Percentiles rank a stretch among this genome's conserved stretches.
Conservation (phyloP, 2,113 vertebrate genomes). For the Rhabdomys dilectus region DNA sequence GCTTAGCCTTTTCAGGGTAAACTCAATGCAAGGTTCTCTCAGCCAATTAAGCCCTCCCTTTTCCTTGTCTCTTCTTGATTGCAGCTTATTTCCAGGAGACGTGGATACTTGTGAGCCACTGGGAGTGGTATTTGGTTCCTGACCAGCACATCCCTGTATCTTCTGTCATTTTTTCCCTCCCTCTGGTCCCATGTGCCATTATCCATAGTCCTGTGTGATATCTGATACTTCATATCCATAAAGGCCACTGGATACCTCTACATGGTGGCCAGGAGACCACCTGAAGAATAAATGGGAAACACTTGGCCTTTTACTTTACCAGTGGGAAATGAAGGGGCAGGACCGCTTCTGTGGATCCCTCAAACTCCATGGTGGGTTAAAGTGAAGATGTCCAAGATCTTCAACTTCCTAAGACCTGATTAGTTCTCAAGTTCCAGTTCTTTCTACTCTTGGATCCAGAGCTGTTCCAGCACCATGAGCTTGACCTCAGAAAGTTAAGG, state of each 20-base stretch:
- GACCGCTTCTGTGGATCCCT: background rate
- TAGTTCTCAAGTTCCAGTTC: background rate
- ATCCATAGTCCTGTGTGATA: background rate
- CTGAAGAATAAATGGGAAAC: background rate
- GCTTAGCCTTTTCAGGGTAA: background rate
- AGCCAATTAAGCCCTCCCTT: background rate
- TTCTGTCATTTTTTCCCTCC: background rate
- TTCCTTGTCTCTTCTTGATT: background rate
- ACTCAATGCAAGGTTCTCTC: background rate
- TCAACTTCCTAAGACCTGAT: background rate
- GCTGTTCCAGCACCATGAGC: background rate
- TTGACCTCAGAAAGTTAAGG: background rate
- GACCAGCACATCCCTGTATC: background rate
- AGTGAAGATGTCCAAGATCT: background rate
- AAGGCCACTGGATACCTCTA: background rate
- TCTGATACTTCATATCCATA: background rate
- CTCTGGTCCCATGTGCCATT: rapidly evolving
- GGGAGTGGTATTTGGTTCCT: background rate
- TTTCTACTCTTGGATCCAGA: background rate
- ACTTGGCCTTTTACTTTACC: background rate
- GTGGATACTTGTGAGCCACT: rapidly evolving
- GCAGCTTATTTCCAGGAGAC: background rate
- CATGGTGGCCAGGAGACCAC: background rate
- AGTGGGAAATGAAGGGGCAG: background rate
- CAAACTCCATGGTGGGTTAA: background rate